Percentiles rank a stretch among this genome's conserved stretches.
Conservation (phyloP, 1,140 invertebrate species). For the Melipona quadrifasciata region DNA sequence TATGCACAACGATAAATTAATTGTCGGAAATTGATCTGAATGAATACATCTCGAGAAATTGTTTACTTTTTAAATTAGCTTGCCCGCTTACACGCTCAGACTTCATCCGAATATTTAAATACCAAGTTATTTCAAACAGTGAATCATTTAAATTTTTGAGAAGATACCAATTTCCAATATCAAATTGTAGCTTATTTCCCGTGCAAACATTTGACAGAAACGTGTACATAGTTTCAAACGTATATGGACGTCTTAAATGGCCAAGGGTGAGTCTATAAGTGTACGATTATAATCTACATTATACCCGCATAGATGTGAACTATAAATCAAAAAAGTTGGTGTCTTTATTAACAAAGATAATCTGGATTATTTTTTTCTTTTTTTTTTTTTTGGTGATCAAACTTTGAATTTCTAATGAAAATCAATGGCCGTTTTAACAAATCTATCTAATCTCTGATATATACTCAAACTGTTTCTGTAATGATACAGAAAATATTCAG, state of each 20-base stretch:
- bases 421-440: background rate
- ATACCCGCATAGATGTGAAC: slow-evolving; percentile 3
- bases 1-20: background rate
- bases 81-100: background rate
- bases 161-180: background rate
- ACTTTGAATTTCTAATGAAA: background rate
- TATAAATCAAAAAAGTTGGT: background rate
- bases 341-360: slow-evolving; percentile 7
- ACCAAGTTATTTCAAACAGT: background rate
- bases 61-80: too few species aligned
- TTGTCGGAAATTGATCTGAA: background rate
- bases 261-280: background rate
- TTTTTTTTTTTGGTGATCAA: background rate
- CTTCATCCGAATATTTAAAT: background rate
- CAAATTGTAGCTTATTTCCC: background rate
- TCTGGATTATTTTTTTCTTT: background rate
- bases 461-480: background rate
- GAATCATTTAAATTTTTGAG: background rate
- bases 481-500: background rate
- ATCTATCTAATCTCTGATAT: background rate
- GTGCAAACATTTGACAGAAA: background rate
- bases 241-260: background rate
- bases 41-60: background rate
- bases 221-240: background rate
- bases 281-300: background rate